Evolutionary conservation across 2,888 invertebrate species (phyloP).

Genomic region (Crossocerus cetratus): DNA sequence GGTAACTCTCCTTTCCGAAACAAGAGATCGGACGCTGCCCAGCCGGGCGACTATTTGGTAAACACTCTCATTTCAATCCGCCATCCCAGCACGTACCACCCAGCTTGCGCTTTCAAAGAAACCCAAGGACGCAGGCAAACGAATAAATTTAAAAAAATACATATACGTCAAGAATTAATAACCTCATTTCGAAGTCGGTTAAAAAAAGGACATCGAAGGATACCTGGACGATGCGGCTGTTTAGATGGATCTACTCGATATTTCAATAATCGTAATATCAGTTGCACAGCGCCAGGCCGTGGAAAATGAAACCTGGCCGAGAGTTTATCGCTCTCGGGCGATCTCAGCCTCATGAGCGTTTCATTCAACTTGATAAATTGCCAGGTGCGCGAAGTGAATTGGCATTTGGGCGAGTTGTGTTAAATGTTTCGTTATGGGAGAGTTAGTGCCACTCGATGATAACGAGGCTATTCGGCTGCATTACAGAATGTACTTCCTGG

Average conservation of each 20-base stretch:
- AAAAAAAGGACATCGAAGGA: too few species aligned
- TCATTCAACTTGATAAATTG: not conserved
- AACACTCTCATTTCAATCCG: conserved; percentile 26
- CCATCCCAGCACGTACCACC: conserved; percentile 15
- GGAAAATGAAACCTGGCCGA: not conserved
- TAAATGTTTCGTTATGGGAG: not conserved
- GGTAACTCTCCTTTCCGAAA: conserved; percentile 33
- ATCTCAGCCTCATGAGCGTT: not conserved
- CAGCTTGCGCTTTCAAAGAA: too few species aligned
- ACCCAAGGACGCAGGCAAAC: too few species aligned
- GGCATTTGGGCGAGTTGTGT: not conserved
- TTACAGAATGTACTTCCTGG: not conserved
- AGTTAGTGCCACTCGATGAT: not conserved
- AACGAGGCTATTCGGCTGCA: not conserved
- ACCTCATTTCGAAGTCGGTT: too few species aligned
- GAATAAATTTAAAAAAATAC: too few species aligned
- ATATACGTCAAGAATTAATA: too few species aligned
- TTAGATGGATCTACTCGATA: not conserved
- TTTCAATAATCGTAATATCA: not conserved
- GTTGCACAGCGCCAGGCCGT: too few species aligned
- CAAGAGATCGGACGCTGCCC: conserved; percentile 15
- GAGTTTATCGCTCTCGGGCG: not conserved
- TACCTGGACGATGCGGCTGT: not conserved
- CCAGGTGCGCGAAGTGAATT: not conserved
- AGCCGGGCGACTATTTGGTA: conserved; percentile 27